Evolutionary conservation across 2,113 vertebrate genomes (phyloP), one percentile per base, ranked within the genome.

Genomic region (Meles meles): DNA sequence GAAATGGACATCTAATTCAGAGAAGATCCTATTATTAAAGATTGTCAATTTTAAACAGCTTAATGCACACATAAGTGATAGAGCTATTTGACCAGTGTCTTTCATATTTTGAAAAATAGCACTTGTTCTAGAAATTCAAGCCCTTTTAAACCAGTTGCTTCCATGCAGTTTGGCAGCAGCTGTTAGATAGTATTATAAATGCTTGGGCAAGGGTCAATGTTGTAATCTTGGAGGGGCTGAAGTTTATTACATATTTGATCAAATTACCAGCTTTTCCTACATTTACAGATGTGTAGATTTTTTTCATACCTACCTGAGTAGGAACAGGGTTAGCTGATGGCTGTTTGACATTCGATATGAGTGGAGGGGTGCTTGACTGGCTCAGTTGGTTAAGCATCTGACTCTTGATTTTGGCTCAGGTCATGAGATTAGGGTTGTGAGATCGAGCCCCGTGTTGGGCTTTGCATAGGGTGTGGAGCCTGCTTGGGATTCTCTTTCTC

Each of bases 21-120:
- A 96, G 67, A 97, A 95, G 82, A 95, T 39, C 21, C 87, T 89
- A 96, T 90, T 80, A 97, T 95, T 94, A 80, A 37, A 83, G 65
- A 20, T 23, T n/a, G 13, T 6, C 42, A 15, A 0, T 67, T 72
- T 88, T 89, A 55, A 85, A 27, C 34, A 87, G 59, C 59, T 92
- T 86, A 89, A 89, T 94, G 92, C 93, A 65, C 93, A 42, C 31
- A 72, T 71, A 21, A 34, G 80, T 85, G 82, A 77, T 49, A 21
- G 85, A 89, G 10, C 2, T 82, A 77, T 77, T 98, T 93, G 61
- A 85, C 52, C 34, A 88, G 42, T 6, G 0, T 82, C 93, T 52
- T 96, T 89, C 25, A 6, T 83, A 88, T 39, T 90, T 94, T 47
- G 49, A 89, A 93, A 95, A 96, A n/a, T 52, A 23, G 25, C 9